Evolutionary conservation across 2,797 vertebrate species (phyloP).

Genomic region (Vespertilio murinus): DNA sequence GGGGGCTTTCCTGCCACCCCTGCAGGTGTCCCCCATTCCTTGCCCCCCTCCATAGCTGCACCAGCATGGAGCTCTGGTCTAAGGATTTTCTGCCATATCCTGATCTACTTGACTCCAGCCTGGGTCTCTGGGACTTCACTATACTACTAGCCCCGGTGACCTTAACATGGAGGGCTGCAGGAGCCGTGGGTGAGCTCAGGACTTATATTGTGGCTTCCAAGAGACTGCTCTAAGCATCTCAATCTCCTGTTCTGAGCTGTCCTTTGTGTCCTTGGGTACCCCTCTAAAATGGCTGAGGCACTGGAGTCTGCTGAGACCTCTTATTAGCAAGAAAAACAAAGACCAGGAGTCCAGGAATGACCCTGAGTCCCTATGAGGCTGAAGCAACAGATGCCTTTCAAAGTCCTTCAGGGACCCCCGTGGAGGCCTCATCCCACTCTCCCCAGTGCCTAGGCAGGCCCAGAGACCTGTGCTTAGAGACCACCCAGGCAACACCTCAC

Average conservation of each 20-base stretch:
- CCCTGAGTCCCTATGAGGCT: neutral
- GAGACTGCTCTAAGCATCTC: neutral
- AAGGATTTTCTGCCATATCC: constrained; percentile 57
- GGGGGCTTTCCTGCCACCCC: neutral
- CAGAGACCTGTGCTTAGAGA: neutral
- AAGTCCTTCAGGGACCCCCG: neutral
- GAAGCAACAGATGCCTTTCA: neutral
- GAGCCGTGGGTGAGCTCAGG: rapidly evolving
- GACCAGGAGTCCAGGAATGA: constrained; percentile 11
- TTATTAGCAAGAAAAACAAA: constrained; percentile 73
- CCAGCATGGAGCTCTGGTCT: neutral
- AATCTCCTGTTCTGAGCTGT: neutral
- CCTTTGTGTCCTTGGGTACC: neutral
- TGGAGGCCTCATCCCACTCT: neutral
- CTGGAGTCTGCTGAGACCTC: constrained; percentile 65
- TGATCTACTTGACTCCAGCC: neutral
- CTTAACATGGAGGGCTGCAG: neutral
- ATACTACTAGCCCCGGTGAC: neutral
- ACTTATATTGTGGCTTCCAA: neutral
- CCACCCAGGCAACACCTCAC: neutral
- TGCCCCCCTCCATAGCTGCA: neutral
- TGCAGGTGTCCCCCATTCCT: neutral
- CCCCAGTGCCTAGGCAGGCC: neutral
- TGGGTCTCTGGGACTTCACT: constrained; percentile 42
- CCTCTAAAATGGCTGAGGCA: constrained; percentile 74